Conservation (phyloP, 2,113 vertebrate species). For the Xenopus laevis region DNA sequence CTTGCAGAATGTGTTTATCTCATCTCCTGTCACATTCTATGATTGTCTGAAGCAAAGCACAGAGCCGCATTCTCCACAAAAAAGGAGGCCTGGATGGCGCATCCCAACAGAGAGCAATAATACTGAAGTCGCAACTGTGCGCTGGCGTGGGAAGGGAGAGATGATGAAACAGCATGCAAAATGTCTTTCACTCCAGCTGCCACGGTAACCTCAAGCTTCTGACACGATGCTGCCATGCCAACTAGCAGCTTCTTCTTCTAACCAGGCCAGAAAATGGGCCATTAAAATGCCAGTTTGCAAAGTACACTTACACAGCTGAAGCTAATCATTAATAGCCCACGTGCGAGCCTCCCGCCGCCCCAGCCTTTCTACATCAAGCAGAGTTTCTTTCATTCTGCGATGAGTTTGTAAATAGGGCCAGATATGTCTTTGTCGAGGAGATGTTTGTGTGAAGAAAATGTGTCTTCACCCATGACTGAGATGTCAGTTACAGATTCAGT, state of each 20-base stretch:
- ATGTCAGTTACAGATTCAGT: slow-evolving; percentile 8
- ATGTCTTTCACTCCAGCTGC: slow-evolving; percentile 18
- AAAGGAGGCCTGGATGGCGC: neutral
- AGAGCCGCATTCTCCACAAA: neutral
- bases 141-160: neutral
- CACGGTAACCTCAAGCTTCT: neutral
- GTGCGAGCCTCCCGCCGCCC: neutral
- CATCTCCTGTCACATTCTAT: too few species aligned
- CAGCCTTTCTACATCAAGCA: slow-evolving; percentile 1
- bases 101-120: slow-evolving; percentile 9
- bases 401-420: slow-evolving; percentile 11
- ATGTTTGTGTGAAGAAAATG: neutral
- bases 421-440: neutral
- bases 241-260: neutral
- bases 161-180: slow-evolving; percentile 7
- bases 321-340: slow-evolving; percentile 30
- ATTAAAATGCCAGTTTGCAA: slow-evolving; percentile 21
- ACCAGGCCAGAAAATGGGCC: slow-evolving; percentile 4
- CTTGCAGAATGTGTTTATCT: too few species aligned
- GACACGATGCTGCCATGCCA: slow-evolving; percentile 8
- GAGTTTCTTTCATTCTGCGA: slow-evolving; percentile 21
- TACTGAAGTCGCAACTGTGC: neutral
- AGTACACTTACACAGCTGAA: slow-evolving; percentile 18
- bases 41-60: neutral
- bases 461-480: slow-evolving; percentile 9